Base-by-base conservation (phyloP, 2,113 vertebrate species). In the Dromaius novaehollandiae region DNA sequence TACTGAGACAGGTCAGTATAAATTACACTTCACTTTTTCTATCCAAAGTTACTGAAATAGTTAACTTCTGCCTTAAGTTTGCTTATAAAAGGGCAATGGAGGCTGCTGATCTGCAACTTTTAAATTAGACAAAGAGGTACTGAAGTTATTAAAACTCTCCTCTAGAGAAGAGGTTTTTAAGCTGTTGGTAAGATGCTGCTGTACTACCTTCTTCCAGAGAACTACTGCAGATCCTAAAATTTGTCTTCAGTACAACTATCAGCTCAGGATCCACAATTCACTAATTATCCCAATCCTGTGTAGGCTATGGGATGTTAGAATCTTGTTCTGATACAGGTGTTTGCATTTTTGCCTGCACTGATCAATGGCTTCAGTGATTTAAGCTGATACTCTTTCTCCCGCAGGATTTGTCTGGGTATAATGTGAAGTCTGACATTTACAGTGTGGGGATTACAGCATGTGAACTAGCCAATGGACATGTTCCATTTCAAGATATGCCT, bases 371-470 rank as follows among this genome's bases (percentile, higher is more conserved):
- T 73, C 22, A 70, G 36, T 36, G 76, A 70, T 73, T 4, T 11
- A 80, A 40, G 25, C 44, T 4, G 64, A 22, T 77, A 75, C 44
- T 90, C 55, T 48, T 91, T 96, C 91, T 96, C 91, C 86, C 92
- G 51, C 83, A 99, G 99, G 99, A 99, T 97, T 98, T 99, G 94
- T 98, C 98, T 93, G 99, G 99, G 50, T 99, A 99, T 86, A 99
- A 99, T 75, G 98, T 99, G 75, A 99, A 99, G 96, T 99, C 99
- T 7, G 99, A 99, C 92, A 99, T 99, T 97, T 99, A 99, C 98
- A 99, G 99, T 93, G 97, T 99, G 97, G 99, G 99, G 26, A 99
- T 99, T 44, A 99, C 99, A 95, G 99, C 98, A 13, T 99, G 99
- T 98, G 99, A 99, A 98, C 97, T 99, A 97, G 99, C 99, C 96